These are phyloP conservation scores for Phortica variegata DNA, from an alignment of 1,140 invertebrate genomes.

Conservation along the genomic window DNA sequence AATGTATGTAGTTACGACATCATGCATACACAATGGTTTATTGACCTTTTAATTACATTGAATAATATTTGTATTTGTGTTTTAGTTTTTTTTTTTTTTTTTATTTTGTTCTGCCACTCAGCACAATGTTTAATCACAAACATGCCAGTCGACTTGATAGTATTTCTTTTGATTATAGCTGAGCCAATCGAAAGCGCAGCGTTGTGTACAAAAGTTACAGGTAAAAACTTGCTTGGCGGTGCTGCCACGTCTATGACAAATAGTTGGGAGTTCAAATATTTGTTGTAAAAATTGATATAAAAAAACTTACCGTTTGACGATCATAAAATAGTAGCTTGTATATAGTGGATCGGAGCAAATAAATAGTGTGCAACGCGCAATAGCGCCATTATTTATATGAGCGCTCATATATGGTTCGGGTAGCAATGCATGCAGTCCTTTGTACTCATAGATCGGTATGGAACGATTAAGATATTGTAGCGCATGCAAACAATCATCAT, in stretches of 20 bases:
- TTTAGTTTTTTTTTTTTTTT: no score
- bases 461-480: constrained; percentile 35
- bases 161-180: constrained; percentile 38
- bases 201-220: constrained; percentile 47
- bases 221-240: constrained; percentile 48
- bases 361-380: constrained; percentile 37
- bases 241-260: constrained; percentile 41
- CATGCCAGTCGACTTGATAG: constrained; percentile 40
- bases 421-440: constrained; percentile 31
- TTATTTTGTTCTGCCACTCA: no score
- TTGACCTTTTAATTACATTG: no score
- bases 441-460: constrained; percentile 33
- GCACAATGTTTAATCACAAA: no score
- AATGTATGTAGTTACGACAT: no score
- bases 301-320: constrained; percentile 46
- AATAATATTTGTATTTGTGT: no score
- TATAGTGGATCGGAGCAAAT: constrained; percentile 45
- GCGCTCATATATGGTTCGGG: constrained; percentile 45
- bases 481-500: constrained; percentile 45
- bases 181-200: constrained; percentile 40
- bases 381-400: constrained; percentile 46
- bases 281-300: background rate
- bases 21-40: no score
- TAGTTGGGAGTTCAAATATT: background rate
- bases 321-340: constrained; percentile 53